Base-by-base conservation (phyloP, 2,113 vertebrate genomes). In the Phylloscopus trochilus region DNA sequence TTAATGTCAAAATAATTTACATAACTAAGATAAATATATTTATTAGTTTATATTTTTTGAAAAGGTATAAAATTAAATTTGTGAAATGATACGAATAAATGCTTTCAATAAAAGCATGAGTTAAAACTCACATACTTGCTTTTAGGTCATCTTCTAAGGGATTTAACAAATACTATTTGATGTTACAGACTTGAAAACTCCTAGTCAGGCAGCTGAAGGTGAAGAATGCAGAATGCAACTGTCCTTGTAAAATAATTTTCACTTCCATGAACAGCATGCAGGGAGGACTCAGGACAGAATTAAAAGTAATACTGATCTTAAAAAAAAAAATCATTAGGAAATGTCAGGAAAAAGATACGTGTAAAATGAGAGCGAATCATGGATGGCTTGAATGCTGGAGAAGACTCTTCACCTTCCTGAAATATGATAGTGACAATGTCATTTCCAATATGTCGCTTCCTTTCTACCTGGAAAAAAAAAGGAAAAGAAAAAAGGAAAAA, bases 321-420 rank as follows among this genome's bases (percentile, higher is more conserved):
- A 39, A 18, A 41, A 23, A 33, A 43, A 31, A 53, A 58, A 33
- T 4, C 8, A 47, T 37, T 74, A 72, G 49, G 49, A 76, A 64
- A 90, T 9, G 7, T 37, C 72, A 41, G 43, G 62, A 73, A 93
- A 97, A 98, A 98, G 99, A 99, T 99, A 99, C 99, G 99, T 69
- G 99, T 99, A 94, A 99, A 99, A 97, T 99, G 99, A 81, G 99
- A 99, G 77, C 99, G 99, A 97, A 99, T 99, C 99, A 99, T 99
- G 73, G 99, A 99, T 28, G 99, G 99, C 94, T 99, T 99, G 93
- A 99, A 99, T 86, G 99, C 98, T 6, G 99, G 97, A 43, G 99
- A 98, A 26, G 98, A 98, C 31, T 99, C 99, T 72, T 99, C 99
- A 23, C 99, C 99, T 95, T 99, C 99, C 95, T 99, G 99, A 98